phyloP scores from a whole-genome alignment of 2,888 invertebrate genomes.

The Acronicta leporina region DNA sequence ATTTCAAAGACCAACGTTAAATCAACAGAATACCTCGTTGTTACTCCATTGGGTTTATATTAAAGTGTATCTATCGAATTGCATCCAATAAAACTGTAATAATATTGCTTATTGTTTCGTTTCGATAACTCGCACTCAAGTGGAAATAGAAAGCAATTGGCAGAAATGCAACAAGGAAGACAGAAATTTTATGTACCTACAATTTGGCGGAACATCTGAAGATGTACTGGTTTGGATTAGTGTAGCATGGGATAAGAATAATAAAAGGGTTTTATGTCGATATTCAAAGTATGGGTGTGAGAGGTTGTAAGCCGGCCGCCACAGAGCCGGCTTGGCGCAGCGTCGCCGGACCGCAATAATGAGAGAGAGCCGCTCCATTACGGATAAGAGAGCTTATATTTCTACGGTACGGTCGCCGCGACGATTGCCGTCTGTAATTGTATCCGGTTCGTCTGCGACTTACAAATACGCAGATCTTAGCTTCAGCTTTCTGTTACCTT shows the following conservation, averaged over 20 bases:
- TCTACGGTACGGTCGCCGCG: constrained; percentile 70
- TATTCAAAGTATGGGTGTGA: constrained; percentile 62
- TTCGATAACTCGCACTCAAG: constrained; percentile 42
- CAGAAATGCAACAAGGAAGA: constrained; percentile 35
- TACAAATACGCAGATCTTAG: constrained; percentile 64
- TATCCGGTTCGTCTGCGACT: constrained; percentile 75
- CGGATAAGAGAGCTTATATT: constrained; percentile 79
- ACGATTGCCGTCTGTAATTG: constrained; percentile 85
- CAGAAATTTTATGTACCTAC: constrained; percentile 18
- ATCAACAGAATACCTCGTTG: constrained; percentile 13
- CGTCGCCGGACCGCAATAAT: constrained; percentile 76
- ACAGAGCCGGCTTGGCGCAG: constrained; percentile 55
- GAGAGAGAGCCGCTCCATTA: constrained; percentile 79
- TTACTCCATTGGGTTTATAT: constrained; percentile 25
- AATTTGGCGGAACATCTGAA: constrained; percentile 18
- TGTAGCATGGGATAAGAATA: constrained; percentile 15
- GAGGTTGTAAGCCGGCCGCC: constrained; percentile 22
- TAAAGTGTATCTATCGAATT: constrained; percentile 50
- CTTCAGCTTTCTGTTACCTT: constrained; percentile 50
- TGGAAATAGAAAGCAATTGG: constrained; percentile 46
- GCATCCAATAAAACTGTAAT: constrained; percentile 52
- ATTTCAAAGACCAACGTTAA: constrained; percentile 41
- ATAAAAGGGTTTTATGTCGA: constrained; percentile 59
- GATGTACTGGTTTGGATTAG: constrained; percentile 17
- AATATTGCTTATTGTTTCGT: constrained; percentile 52